Evolutionary conservation across 2,113 vertebrate genomes (phyloP), one percentile per base, ranked within the genome.

Genomic region (Rhodinocichla rosea): DNA sequence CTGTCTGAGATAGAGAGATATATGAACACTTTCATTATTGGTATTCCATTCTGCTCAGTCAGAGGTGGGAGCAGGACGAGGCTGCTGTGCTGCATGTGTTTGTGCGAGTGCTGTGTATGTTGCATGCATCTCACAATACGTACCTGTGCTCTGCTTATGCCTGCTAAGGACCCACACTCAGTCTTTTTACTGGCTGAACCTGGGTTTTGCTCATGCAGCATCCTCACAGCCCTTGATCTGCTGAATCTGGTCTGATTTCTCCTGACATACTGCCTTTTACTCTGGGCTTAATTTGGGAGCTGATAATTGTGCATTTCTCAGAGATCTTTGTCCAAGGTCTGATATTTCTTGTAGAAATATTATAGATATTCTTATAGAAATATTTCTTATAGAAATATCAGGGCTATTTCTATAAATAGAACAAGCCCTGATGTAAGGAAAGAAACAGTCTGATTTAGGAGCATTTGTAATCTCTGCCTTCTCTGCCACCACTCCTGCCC

Each of bases 401-500:
- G 17, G 28, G 28, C 28, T 53, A 30, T 53, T 53, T 53, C 52
- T 70, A n/a, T 57, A 59, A 49, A 74, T 79, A 90, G 33, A n/a
- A 87, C 15, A 70, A 85, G 26, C 33, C 35, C n/a, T 85, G n/a
- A 60, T 82, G 67, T 30, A 76, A 56, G 71, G 87, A 95, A 91
- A 84, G 49, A 89, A 85, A 60, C 3, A 23, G 11, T 42, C 57
- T 91, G 47, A 90, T 96, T 85, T 92, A n/a, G 80, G 40, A 86
- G n/a, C 32, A 50, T 95, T 84, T 95, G 19, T 92, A 92, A 78
- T 92, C 32, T 91, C 45, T 91, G 37, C 59, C 49, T 69, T 64
- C 35, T 69, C 87, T n/a, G 56, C 26, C 28, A 63, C 23, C 21
- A 21, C 19, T 56, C 13, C 33, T 1, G 0, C 13, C 18, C 12